phyloP scores from a whole-genome alignment of 2,888 invertebrate genomes.

The Stomorhina lunata region DNA sequence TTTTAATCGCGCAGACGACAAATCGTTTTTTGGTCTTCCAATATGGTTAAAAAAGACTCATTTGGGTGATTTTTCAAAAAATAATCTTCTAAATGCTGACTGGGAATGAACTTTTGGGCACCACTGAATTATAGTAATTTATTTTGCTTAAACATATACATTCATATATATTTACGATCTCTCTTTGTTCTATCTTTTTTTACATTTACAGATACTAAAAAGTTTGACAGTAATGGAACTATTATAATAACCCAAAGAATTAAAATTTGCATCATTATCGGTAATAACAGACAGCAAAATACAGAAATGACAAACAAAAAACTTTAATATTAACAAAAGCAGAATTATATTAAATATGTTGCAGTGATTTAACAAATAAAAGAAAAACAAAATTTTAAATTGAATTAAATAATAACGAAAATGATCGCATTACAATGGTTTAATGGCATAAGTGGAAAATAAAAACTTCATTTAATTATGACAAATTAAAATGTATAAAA shows the following conservation, averaged over 20 bases:
- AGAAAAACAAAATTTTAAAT: constrained; percentile 15
- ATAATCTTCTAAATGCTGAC: too few relatives aligned
- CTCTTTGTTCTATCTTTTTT: background rate
- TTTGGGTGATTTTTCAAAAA: too few relatives aligned
- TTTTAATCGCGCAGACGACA: too few relatives aligned
- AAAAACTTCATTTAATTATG: constrained; percentile 43
- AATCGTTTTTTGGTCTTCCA: too few relatives aligned
- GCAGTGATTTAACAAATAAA: constrained; percentile 34
- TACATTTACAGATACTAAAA: constrained; percentile 22
- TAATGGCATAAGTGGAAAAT: constrained; percentile 28
- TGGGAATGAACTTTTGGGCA: too few relatives aligned
- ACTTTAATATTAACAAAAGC: background rate
- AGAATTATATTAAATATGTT: constrained; percentile 6
- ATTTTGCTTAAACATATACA: background rate
- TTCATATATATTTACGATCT: background rate
- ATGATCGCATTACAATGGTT: constrained; percentile 42
- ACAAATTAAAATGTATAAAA: constrained; percentile 43
- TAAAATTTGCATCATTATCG: constrained; percentile 37
- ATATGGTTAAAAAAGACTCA: too few relatives aligned
- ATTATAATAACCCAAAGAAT: constrained; percentile 36
- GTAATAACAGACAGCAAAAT: constrained; percentile 35
- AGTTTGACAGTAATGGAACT: constrained; percentile 27
- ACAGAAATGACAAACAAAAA: constrained; percentile 15
- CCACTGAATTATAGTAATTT: too few relatives aligned
- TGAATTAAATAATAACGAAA: constrained; percentile 40